These are phyloP conservation scores for Trachurus trachurus DNA, from an alignment of 2,797 vertebrate species.

Conservation along the genomic window DNA sequence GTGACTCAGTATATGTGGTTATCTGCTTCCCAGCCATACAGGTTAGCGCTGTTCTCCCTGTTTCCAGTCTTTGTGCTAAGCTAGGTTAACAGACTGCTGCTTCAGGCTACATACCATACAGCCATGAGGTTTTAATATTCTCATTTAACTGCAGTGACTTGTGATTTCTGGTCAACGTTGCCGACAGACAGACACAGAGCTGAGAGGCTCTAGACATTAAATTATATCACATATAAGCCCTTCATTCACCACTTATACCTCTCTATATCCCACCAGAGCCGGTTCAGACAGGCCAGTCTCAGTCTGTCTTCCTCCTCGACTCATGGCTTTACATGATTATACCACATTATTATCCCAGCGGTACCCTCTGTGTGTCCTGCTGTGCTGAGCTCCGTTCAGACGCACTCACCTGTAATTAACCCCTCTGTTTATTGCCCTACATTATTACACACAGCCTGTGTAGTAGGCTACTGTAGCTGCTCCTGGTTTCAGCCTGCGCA, in stretches of 20 bases:
- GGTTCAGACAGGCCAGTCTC: slow-evolving; percentile 51
- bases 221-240: slow-evolving; percentile 56
- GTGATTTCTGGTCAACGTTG: slow-evolving; percentile 2
- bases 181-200: slow-evolving; percentile 9
- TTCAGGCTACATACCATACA: background rate
- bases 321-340: slow-evolving; percentile 64
- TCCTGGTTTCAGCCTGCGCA: slow-evolving; percentile 41
- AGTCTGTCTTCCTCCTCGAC: slow-evolving; percentile 53
- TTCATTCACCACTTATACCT: slow-evolving; percentile 49
- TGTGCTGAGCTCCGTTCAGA: slow-evolving; percentile 65
- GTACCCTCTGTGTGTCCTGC: slow-evolving; percentile 58
- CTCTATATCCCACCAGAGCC: slow-evolving; percentile 44
- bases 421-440: slow-evolving; percentile 61
- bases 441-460: slow-evolving; percentile 59
- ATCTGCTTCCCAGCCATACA: background rate
- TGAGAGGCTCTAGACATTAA: slow-evolving; percentile 47
- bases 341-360: slow-evolving; percentile 67
- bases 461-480: slow-evolving; percentile 12
- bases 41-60: background rate
- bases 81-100: background rate
- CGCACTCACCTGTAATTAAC: slow-evolving; percentile 68
- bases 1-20: background rate
- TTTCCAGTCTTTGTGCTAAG: background rate
- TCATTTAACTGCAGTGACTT: background rate
- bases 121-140: background rate